Percentiles rank a stretch among this genome's conserved stretches.
These are phyloP conservation scores for Poeciliopsis infans DNA, from an alignment of 2,797 vertebrate genomes.

Conservation along the genomic window DNA sequence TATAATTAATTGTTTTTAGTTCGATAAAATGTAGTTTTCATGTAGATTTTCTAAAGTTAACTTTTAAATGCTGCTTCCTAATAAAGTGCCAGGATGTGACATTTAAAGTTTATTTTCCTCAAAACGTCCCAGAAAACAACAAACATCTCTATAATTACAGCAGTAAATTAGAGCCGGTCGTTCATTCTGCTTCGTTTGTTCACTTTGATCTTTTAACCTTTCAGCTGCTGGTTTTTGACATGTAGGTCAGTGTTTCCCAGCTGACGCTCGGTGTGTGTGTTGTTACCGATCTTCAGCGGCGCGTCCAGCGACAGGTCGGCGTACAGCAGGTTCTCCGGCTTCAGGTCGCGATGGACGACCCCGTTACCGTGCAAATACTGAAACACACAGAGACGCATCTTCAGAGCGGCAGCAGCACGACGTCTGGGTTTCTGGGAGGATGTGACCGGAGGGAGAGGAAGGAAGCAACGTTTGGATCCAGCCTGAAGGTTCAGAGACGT, in stretches of 20 bases:
- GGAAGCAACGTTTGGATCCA: background rate
- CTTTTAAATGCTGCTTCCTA: background rate
- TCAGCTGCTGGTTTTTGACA: background rate
- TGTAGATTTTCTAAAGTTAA: background rate
- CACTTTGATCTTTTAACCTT: no score
- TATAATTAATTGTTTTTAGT: no score
- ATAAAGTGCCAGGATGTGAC: background rate
- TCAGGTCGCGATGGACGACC: constrained; percentile 87
- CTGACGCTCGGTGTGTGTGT: no score
- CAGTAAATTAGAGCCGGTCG: background rate
- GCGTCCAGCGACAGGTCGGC: constrained; percentile 83
- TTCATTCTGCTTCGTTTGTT: background rate
- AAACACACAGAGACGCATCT: constrained; percentile 43
- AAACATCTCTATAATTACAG: background rate
- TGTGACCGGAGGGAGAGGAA: constrained; percentile 44
- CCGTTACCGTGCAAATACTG: constrained; percentile 86
- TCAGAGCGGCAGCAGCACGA: background rate
- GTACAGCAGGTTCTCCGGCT: constrained; percentile 86
- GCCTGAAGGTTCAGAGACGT: no score
- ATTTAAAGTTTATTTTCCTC: background rate
- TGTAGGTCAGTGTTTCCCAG: background rate
- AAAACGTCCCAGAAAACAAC: background rate
- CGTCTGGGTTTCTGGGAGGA: background rate
- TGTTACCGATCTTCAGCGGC: constrained; percentile 87
- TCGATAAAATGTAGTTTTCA: no score